Percentiles rank a stretch among this genome's conserved stretches.
These are phyloP conservation scores for Sialis lutaria DNA, from an alignment of 2,888 invertebrate species.

Conservation along the genomic window DNA sequence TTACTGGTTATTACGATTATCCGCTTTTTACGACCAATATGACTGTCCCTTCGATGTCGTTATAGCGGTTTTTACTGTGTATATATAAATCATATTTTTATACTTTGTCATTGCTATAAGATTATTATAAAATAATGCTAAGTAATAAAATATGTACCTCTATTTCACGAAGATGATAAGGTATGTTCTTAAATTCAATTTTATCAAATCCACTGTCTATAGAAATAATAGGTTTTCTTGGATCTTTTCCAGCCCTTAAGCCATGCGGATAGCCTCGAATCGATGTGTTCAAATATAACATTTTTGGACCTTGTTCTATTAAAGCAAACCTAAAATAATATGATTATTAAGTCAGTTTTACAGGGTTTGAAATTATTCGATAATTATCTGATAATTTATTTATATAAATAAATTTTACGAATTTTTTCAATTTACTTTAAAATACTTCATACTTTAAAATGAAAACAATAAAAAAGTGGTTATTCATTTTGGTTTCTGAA, in stretches of 20 bases:
- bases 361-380: background rate
- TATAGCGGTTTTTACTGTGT: too few relatives aligned
- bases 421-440: background rate
- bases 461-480: background rate
- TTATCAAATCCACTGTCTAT: slow-evolving; percentile 61
- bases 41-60: too few relatives aligned
- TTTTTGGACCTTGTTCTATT: slow-evolving; percentile 48
- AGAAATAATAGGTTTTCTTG: slow-evolving; percentile 52
- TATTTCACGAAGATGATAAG: slow-evolving; percentile 40
- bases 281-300: slow-evolving; percentile 67
- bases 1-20: too few relatives aligned
- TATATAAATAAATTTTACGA: too few relatives aligned
- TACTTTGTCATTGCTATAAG: background rate
- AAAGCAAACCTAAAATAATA: slow-evolving; percentile 29
- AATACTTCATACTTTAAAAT: background rate
- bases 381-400: too few relatives aligned
- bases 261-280: slow-evolving; percentile 77
- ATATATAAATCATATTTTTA: background rate
- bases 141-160: slow-evolving; percentile 29
- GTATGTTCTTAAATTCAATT: slow-evolving; percentile 46
- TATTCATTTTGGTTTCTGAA: slow-evolving; percentile 3
- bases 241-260: slow-evolving; percentile 64
- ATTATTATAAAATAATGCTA: background rate
- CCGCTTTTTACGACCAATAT: too few relatives aligned
- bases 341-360: background rate